Evolutionary conservation across 2,113 vertebrate species (phyloP).

Genomic region (Ploceus nigricollis): DNA sequence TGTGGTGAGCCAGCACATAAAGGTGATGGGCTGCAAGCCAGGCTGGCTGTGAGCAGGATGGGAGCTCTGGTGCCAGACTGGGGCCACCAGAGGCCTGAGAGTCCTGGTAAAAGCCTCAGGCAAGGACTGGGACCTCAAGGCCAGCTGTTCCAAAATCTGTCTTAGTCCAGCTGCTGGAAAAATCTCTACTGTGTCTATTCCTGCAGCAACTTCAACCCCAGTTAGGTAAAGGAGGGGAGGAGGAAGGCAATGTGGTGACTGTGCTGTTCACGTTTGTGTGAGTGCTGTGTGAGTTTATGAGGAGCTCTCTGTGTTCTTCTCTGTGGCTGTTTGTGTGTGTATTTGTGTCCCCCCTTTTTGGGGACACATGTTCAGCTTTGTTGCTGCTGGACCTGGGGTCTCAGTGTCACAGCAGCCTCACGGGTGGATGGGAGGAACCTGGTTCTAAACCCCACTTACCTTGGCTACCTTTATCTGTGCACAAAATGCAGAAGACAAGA

Average conservation of each 20-base stretch:
- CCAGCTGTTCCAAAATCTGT: neutral
- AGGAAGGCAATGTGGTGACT: rapidly evolving
- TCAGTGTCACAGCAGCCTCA: neutral
- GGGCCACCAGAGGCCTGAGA: neutral
- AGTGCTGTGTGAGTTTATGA: neutral
- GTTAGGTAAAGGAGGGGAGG: neutral
- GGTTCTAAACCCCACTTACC: neutral
- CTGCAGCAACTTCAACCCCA: neutral
- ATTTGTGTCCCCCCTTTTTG: neutral
- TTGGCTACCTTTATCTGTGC: neutral
- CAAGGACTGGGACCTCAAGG: neutral
- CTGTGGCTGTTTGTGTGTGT: neutral
- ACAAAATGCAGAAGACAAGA: neutral
- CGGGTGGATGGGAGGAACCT: neutral
- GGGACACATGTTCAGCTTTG: neutral
- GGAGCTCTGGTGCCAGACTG: neutral
- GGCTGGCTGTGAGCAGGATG: neutral
- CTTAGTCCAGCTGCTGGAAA: neutral
- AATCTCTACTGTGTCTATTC: neutral
- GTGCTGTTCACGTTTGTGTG: neutral
- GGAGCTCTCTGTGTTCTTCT: neutral
- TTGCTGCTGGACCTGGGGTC: neutral
- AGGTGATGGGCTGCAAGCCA: neutral
- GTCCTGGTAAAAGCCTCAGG: neutral
- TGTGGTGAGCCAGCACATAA: neutral